Base-by-base conservation (phyloP, 2,113 vertebrate genomes). In the Campylomormyrus numenius region DNA sequence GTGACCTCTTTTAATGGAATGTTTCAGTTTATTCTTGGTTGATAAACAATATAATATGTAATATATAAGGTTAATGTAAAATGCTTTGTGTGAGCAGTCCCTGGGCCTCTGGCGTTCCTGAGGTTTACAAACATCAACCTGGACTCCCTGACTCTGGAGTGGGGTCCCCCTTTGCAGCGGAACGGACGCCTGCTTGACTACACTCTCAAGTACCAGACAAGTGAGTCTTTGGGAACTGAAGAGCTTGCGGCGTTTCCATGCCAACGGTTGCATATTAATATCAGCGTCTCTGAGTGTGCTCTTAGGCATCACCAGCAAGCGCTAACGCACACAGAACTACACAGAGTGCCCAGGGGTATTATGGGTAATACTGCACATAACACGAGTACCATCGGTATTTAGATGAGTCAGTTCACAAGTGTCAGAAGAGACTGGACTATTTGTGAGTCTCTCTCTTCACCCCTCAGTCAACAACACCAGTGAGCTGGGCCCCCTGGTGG, bases 181-280 rank as follows among this genome's bases (percentile, higher is more conserved):
- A 99, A 99, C 88, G 98, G 98, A 62, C 92, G 94, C 94, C 96
- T 99, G 94, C 98, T 94, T 0, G 97, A 97, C 48, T 99, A 99
- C 93, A 97, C 95, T 84, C 94, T 99, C 91, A 97, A 95, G 93
- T 99, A 97, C 92, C 98, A 99, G 90, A 96, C 97, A 95, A 98
- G 98, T 99, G 96, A 98, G 98, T 94, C 19, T 53, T n/a, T 39
- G 35, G 24, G 85, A 15, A 10, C 35, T 24, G 21, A 85, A 1
- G 42, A 3, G 11, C 24, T 13, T n/a, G 45, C 3, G 15, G 17
- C 1, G 27, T 56, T 87, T 39, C 31, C 31, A 53, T 53, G 27
- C 48, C 27, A 15, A 35, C 50, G 13, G 85, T 35, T 87, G 10
- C 48, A 53, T 52, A 10, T 52, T 9, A 42, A 27, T 8, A 49